Percentiles rank a stretch among this genome's conserved stretches.
Conservation (phyloP, 1,140 invertebrate genomes). For the Phortica variegata region DNA sequence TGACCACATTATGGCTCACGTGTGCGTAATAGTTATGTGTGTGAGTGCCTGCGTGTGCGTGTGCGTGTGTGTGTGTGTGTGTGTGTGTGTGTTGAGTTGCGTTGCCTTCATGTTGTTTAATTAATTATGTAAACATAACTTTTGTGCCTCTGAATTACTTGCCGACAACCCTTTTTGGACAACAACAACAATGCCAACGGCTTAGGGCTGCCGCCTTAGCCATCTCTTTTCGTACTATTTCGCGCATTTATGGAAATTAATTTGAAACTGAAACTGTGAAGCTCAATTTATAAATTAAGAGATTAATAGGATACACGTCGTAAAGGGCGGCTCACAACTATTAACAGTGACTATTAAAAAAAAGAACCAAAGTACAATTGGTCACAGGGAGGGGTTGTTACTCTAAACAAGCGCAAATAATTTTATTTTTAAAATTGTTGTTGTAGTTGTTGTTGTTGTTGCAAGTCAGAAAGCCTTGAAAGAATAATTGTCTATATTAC, state of each 20-base stretch:
- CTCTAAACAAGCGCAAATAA: no score
- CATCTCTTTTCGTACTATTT: constrained; percentile 4
- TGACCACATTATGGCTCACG: neutral
- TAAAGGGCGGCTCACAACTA: constrained; percentile 11
- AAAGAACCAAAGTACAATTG: no score
- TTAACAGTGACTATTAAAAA: no score
- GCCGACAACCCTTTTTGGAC: constrained; percentile 21
- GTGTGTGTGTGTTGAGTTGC: neutral
- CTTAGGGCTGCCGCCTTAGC: neutral
- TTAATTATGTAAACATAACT: constrained; percentile 57
- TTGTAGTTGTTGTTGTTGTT: no score
- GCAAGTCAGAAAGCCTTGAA: no score
- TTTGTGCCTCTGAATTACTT: constrained; percentile 19
- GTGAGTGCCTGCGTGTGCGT: constrained; percentile 5
- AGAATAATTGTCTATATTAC: no score
- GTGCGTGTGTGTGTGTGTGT: neutral
- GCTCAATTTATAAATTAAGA: constrained; percentile 50
- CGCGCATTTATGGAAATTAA: constrained; percentile 49
- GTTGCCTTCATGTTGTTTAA: constrained; percentile 44
- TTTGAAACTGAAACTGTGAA: constrained; percentile 47
- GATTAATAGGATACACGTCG: constrained; percentile 40
- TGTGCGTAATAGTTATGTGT: constrained; percentile 19
- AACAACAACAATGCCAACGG: constrained; percentile 13
- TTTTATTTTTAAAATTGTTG: no score
- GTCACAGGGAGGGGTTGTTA: no score